Conservation (phyloP, 2,888 invertebrate genomes). For the Trimorus sp. region DNA sequence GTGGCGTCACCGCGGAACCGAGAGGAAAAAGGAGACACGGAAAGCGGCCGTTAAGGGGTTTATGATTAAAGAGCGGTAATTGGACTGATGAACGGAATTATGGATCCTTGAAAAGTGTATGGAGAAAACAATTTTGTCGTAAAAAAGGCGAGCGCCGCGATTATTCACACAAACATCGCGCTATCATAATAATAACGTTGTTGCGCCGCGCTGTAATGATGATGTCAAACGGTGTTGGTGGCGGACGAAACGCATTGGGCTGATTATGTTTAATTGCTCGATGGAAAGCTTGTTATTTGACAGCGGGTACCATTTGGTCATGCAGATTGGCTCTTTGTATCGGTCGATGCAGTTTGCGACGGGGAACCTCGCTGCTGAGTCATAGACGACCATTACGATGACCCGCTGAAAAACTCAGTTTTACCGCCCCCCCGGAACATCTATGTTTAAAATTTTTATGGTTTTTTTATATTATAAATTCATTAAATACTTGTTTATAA, state of each 20-base stretch:
- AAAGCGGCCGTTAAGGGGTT: constrained; percentile 53
- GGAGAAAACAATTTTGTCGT: constrained; percentile 55
- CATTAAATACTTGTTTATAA: too few relatives aligned
- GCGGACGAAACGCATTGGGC: not conserved
- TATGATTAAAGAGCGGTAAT: constrained; percentile 57
- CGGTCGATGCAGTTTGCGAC: constrained; percentile 26
- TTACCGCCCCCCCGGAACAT: too few relatives aligned
- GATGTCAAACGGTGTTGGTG: not conserved
- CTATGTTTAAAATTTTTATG: too few relatives aligned
- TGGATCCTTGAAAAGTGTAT: constrained; percentile 52
- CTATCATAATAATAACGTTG: constrained; percentile 23
- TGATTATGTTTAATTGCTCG: constrained; percentile 34
- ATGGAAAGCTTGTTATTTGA: constrained; percentile 35
- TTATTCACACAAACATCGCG: constrained; percentile 13
- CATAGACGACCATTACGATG: too few relatives aligned
- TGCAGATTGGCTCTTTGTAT: constrained; percentile 35
- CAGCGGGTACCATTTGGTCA: constrained; percentile 35
- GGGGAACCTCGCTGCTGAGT: not conserved
- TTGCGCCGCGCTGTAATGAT: not conserved
- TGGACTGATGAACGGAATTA: constrained; percentile 61
- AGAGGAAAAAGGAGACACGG: constrained; percentile 61
- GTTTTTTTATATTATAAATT: too few relatives aligned
- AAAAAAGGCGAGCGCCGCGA: constrained; percentile 32
- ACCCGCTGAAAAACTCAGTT: too few relatives aligned
- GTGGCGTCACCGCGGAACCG: constrained; percentile 17